These are phyloP conservation scores for Leucophora obtusa DNA, from an alignment of 2,888 invertebrate genomes.

Conservation along the genomic window DNA sequence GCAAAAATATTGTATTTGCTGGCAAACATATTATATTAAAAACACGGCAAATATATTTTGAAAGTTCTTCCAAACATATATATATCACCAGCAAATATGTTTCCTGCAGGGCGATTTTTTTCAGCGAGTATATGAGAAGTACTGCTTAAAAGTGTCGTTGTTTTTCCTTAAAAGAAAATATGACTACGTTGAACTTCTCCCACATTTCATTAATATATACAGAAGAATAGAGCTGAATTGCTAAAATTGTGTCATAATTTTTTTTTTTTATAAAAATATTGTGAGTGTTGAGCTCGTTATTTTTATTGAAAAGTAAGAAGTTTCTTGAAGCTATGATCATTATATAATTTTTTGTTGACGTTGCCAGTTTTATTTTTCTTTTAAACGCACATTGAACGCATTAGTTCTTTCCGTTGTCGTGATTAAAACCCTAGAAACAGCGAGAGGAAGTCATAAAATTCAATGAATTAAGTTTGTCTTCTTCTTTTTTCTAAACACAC, in stretches of 20 bases:
- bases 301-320: not conserved
- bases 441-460: conserved; percentile 61
- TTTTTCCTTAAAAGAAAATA: not conserved
- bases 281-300: not conserved
- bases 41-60: no score
- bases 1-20: no score
- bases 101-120: no score
- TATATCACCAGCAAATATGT: no score
- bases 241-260: conserved; percentile 3
- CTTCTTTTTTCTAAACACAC: not conserved
- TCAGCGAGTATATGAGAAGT: no score
- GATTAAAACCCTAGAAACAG: conserved; percentile 29
- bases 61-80: no score
- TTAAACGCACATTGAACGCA: not conserved
- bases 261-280: not conserved
- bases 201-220: not conserved
- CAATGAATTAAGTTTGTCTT: conserved; percentile 31
- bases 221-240: not conserved
- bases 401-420: conserved; percentile 3
- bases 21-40: no score
- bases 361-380: not conserved
- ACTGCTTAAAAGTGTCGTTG: not conserved
- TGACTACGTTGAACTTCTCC: not conserved
- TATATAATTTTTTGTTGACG: not conserved
- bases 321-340: conserved; percentile 2